Conservation (phyloP, 2,113 vertebrate genomes). For the Cottus gobio region DNA sequence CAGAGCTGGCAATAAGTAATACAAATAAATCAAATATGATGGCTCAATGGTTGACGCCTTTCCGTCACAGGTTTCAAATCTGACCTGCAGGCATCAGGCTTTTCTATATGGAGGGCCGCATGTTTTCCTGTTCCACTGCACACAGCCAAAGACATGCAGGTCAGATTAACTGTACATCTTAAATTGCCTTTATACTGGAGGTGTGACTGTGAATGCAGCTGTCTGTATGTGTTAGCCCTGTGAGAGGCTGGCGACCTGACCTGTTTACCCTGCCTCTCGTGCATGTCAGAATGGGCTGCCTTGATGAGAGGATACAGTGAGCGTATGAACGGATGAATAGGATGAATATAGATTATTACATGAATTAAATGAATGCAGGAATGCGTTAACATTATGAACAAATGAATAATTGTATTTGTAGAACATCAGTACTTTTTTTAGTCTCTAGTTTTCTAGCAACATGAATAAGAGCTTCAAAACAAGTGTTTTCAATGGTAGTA, state of each 20-base stretch:
- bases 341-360: neutral
- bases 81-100: neutral
- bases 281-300: neutral
- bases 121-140: neutral
- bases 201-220: constrained; percentile 3
- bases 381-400: neutral
- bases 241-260: neutral
- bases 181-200: neutral
- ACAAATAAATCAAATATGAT: neutral
- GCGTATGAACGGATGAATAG: neutral
- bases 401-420: neutral
- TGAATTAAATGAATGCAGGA: too few species aligned
- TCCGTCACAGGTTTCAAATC: neutral
- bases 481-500: neutral
- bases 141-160: neutral
- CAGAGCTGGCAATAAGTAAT: neutral
- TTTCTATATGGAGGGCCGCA: neutral
- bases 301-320: neutral
- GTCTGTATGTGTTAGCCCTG: neutral
- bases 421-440: neutral
- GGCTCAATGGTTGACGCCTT: neutral
- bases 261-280: neutral
- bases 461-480: neutral
- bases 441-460: neutral
- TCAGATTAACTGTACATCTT: neutral